A percentile compares a stretch with the other conserved stretches of the same genome.
Conservation (phyloP, 2,797 vertebrate species). For the Epinephelus malabaricus region DNA sequence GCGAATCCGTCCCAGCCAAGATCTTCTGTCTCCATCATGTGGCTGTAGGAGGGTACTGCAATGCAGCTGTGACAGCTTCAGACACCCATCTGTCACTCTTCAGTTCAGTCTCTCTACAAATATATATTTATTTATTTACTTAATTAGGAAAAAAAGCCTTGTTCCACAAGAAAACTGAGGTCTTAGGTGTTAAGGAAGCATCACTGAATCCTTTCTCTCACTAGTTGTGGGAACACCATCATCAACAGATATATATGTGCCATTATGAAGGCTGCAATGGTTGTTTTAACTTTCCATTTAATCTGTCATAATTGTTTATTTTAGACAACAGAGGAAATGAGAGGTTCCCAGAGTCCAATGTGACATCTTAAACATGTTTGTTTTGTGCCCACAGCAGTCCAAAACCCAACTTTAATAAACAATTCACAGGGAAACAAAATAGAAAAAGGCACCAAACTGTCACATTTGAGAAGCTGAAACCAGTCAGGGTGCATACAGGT, state of each 20-base stretch:
- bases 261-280: background rate
- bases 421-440: background rate
- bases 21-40: slow-evolving; percentile 82
- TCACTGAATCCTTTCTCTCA: background rate
- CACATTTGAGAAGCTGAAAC: background rate
- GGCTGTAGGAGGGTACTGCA: slow-evolving; percentile 73
- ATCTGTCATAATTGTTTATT: background rate
- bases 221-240: background rate
- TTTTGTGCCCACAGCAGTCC: background rate
- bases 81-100: background rate
- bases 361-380: background rate
- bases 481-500: too few relatives aligned
- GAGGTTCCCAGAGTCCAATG: too few relatives aligned
- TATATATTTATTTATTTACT: background rate
- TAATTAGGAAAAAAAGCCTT: background rate
- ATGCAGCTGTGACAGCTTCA: background rate
- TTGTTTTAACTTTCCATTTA: background rate
- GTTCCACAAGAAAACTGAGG: background rate
- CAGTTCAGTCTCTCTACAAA: background rate
- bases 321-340: background rate
- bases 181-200: background rate
- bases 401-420: background rate
- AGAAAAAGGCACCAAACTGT: background rate
- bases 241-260: background rate
- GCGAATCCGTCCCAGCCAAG: slow-evolving; percentile 52